Evolutionary conservation across 2,888 invertebrate species (phyloP), one percentile per base, ranked within the genome.

Genomic region (Ganaspis brasiliensis): DNA sequence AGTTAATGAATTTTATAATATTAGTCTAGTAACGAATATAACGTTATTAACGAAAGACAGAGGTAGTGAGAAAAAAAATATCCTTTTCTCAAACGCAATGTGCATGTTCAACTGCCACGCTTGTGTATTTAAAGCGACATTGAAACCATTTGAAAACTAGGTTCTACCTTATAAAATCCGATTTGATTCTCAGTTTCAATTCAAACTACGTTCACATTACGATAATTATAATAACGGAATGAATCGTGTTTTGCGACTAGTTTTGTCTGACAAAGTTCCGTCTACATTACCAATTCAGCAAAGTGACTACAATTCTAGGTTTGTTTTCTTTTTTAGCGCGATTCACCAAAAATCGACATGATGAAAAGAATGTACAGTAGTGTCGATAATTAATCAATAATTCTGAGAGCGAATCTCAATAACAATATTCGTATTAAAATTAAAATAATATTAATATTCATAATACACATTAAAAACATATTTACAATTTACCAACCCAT

Each of bases 391-490:
- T 83, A 82, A 84, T 82, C 86, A 85, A 84, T 88, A 85, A 87
- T 82, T 88, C 84, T 80, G 87, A 88, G 87, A 87, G 82, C 75
- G 72, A 83, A 81, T 87, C 85, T 87, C 86, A 84, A 86, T 86
- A 88, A 87, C 87, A 89, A 89, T 76, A 73, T 72, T 75, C 63
- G 37, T 74, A 70, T 75, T 74, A 67, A 67, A 45, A 67, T 67
- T 67, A 67, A 67, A 63, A 75, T 72, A 77, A 75, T 56, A 73
- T 61, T 75, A 61, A 70, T 75, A 74, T 49, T 84, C 86, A 84
- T 85, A 85, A 85, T 89, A 89, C 86, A 86, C 82, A 81, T 89
- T 89, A 88, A 89, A 89, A 90, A 88, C 85, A 88, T 91, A 91
- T 91, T 77, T 91, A 91, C 91, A 91, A 86, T 87, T 89, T 79